Conservation (phyloP, 2,113 vertebrate genomes). For the Circaetus cinerascens region DNA sequence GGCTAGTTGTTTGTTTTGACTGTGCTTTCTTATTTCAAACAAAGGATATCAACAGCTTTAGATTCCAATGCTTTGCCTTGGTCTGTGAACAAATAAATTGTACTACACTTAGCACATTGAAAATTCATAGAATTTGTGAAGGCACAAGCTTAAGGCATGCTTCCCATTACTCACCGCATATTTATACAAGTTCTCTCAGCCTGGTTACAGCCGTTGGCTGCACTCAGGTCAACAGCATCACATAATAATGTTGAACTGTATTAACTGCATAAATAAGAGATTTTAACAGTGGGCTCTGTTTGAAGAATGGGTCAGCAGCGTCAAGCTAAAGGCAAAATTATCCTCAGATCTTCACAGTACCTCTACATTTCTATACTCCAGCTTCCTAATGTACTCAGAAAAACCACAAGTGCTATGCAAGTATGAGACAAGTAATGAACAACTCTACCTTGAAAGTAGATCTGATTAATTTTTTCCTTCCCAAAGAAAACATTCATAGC, state of each 20-base stretch:
- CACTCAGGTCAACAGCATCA: constrained; percentile 19
- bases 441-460: neutral
- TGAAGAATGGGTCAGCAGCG: neutral
- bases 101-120: constrained; percentile 18
- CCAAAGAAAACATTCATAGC: neutral
- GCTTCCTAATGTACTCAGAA: neutral
- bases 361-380: neutral
- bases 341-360: neutral
- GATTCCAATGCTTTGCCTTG: neutral
- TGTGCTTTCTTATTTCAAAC: neutral
- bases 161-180: neutral
- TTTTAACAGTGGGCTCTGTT: neutral
- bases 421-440: neutral
- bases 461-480: neutral
- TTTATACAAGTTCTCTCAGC: neutral
- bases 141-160: neutral
- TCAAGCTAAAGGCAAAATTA: neutral
- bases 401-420: neutral
- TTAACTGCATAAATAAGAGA: constrained; percentile 39
- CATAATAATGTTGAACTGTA: neutral
- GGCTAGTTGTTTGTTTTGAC: neutral
- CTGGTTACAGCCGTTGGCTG: neutral
- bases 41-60: constrained; percentile 5
- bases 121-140: constrained; percentile 44
- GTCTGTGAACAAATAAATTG: constrained; percentile 26